phyloP scores from a whole-genome alignment of 2,797 vertebrate species.

The Gallirallus australis region DNA sequence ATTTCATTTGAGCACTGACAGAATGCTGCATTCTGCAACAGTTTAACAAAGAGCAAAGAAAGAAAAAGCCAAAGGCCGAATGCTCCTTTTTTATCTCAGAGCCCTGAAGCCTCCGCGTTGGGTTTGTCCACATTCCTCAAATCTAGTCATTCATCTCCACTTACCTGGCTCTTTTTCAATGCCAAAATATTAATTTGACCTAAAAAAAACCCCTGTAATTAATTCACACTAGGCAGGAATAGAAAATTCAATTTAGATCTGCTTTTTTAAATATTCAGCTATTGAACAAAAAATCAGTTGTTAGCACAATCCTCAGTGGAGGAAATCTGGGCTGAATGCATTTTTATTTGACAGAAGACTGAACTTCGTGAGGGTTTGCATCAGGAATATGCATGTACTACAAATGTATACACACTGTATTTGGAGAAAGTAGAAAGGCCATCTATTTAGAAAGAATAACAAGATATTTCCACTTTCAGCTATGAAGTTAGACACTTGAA shows the following conservation, averaged over 20 bases:
- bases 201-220: rapidly evolving
- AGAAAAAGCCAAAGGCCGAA: background rate
- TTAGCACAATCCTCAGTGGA: background rate
- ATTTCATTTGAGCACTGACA: background rate
- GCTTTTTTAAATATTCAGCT: background rate
- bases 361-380: background rate
- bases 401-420: background rate
- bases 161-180: background rate
- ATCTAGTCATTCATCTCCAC: background rate
- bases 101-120: background rate
- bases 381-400: background rate
- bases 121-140: background rate
- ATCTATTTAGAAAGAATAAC: conserved; percentile 24
- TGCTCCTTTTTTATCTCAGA: background rate
- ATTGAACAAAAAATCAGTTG: background rate
- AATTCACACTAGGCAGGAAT: background rate
- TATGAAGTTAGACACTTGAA: conserved; percentile 36
- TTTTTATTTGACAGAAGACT: background rate
- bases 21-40: background rate
- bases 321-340: background rate
- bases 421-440: background rate
- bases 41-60: background rate
- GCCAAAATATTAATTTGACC: background rate
- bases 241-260: background rate
- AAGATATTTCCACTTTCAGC: conserved; percentile 51